Conservation (phyloP, 1,140 invertebrate species). For the Bradysia coprophila region DNA sequence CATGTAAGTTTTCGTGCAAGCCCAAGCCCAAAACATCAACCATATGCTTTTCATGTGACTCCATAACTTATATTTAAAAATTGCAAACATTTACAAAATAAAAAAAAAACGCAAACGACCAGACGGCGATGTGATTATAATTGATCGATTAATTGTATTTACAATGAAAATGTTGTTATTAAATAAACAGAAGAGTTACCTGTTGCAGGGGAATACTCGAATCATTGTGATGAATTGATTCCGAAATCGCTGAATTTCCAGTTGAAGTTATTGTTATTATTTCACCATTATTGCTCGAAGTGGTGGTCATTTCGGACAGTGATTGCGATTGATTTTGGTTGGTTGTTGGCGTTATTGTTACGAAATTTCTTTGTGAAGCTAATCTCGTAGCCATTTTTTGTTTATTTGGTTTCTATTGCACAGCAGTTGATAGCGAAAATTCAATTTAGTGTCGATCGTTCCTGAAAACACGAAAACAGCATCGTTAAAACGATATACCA, state of each 20-base stretch:
- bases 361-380: slow-evolving; percentile 18
- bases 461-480: no score
- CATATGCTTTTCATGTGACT: no score
- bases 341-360: slow-evolving; percentile 14
- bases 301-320: slow-evolving; percentile 3
- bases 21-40: no score
- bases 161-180: slow-evolving; percentile 11
- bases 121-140: not conserved
- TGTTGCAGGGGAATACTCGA: slow-evolving; percentile 6
- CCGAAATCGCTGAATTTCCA: not conserved
- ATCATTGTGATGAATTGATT: no score
- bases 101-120: not conserved
- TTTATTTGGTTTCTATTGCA: no score
- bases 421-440: no score
- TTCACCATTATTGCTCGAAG: slow-evolving; percentile 6
- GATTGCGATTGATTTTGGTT: slow-evolving; percentile 8
- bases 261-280: not conserved
- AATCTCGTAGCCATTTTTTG: slow-evolving; percentile 15
- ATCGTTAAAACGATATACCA: no score
- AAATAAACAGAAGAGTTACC: slow-evolving; percentile 15
- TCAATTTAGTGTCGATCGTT: no score
- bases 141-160: slow-evolving; percentile 2
- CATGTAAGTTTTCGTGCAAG: no score
- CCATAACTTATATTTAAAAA: no score
- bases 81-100: no score